These are phyloP conservation scores for Brachyhypopomus gauderio DNA, from an alignment of 2,113 vertebrate genomes.

Conservation along the genomic window DNA sequence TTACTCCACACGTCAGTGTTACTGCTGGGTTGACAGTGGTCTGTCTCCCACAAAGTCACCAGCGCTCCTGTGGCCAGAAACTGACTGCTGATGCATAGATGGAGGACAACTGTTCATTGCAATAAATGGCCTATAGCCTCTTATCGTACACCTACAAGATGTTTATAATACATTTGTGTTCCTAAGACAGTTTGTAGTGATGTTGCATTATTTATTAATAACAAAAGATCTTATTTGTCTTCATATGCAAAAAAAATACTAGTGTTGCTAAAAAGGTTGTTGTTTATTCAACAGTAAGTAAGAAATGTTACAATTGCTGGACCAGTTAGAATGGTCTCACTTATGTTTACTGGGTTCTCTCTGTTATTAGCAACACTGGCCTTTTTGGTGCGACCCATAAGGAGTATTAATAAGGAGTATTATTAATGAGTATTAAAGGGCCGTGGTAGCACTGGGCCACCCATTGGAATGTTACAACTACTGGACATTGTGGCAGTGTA, in stretches of 20 bases:
- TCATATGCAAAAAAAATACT: background rate
- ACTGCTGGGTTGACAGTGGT: no score
- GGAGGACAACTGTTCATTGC: no score
- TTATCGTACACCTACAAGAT: no score
- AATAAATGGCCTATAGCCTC: no score
- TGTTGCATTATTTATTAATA: background rate
- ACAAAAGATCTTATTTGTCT: background rate
- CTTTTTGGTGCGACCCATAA: background rate
- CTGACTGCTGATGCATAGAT: no score
- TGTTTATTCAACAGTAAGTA: background rate
- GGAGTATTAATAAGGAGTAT: no score
- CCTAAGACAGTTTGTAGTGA: no score
- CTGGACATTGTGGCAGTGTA: slow-evolving; percentile 40
- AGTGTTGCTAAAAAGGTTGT: background rate
- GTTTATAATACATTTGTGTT: no score
- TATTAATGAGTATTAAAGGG: slow-evolving; percentile 4
- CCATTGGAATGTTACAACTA: slow-evolving; percentile 41
- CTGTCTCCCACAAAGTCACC: no score
- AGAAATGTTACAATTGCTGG: background rate
- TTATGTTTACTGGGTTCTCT: background rate
- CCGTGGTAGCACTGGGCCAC: slow-evolving; percentile 8
- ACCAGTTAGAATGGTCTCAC: background rate
- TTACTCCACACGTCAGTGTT: no score
- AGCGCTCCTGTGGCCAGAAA: no score
- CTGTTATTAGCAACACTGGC: background rate